Evolutionary conservation across 2,888 invertebrate species (phyloP).

Genomic region (Agonopterix alstromeriana): DNA sequence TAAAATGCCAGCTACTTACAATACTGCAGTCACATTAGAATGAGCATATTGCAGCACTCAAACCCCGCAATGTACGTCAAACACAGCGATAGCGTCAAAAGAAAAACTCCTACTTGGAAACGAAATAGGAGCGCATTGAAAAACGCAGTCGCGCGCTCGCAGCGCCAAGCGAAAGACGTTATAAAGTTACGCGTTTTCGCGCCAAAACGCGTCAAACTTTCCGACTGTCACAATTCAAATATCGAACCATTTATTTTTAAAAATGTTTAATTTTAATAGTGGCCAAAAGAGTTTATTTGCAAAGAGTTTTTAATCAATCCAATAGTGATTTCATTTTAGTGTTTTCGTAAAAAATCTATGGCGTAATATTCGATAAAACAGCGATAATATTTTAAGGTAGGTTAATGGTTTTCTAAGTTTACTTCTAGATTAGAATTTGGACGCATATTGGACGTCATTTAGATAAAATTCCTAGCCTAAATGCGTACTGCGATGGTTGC

Average conservation of each 20-base stretch:
- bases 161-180: conserved; percentile 33
- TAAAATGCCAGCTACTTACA: no score
- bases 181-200: conserved; percentile 34
- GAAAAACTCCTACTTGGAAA: conserved; percentile 9
- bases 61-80: conserved; percentile 12
- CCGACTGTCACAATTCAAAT: conserved; percentile 4
- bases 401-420: conserved; percentile 28
- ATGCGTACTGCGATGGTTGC: neutral
- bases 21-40: no score
- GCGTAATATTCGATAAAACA: conserved; percentile 13
- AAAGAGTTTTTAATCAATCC: no score
- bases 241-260: neutral
- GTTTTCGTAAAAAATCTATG: neutral
- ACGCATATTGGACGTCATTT: conserved; percentile 13
- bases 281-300: no score
- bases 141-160: conserved; percentile 49
- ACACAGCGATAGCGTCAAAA: conserved; percentile 7
- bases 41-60: neutral
- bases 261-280: no score
- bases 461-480: conserved; percentile 23
- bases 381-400: conserved; percentile 20
- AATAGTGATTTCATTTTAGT: neutral
- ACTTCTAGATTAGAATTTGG: conserved; percentile 16
- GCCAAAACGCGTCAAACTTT: conserved; percentile 43
- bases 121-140: conserved; percentile 1